Evolutionary conservation across 2,113 vertebrate species (phyloP).

Genomic region (Callipepla californica): DNA sequence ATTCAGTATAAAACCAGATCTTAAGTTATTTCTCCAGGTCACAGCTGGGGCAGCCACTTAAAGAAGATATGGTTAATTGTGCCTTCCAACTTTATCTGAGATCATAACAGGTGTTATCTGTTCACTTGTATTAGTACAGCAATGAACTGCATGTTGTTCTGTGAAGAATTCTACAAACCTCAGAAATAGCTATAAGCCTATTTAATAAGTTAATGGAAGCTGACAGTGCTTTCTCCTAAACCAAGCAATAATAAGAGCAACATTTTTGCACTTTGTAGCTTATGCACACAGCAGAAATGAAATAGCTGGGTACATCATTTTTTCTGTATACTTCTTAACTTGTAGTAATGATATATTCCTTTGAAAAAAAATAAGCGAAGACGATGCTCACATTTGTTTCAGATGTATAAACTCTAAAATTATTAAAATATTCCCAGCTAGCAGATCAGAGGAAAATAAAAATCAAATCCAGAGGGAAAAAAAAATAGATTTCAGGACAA

Average conservation of each 20-base stretch:
- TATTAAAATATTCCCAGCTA: background rate
- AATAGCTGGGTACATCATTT: background rate
- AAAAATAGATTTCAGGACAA: background rate
- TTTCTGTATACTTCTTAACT: background rate
- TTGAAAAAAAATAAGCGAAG: background rate
- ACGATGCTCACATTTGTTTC: fast-evolving
- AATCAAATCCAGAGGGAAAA: background rate
- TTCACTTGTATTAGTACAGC: constrained; percentile 15
- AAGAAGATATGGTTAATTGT: constrained; percentile 18
- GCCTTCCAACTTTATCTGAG: constrained; percentile 34
- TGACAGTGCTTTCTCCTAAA: background rate
- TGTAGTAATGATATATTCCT: background rate
- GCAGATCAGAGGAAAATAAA: background rate
- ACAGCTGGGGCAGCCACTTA: background rate
- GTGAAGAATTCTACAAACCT: constrained; percentile 12
- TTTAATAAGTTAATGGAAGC: background rate
- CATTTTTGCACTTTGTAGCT: background rate
- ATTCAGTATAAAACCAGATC: background rate
- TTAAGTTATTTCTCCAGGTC: background rate
- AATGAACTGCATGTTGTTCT: background rate
- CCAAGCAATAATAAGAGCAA: background rate
- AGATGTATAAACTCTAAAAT: background rate
- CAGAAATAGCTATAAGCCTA: background rate
- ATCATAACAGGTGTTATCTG: constrained; percentile 4
- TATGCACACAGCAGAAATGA: background rate